Evolutionary conservation across 2,113 vertebrate genomes (phyloP), one percentile per base, ranked within the genome.

Genomic region (Paedocypris sp.): DNA sequence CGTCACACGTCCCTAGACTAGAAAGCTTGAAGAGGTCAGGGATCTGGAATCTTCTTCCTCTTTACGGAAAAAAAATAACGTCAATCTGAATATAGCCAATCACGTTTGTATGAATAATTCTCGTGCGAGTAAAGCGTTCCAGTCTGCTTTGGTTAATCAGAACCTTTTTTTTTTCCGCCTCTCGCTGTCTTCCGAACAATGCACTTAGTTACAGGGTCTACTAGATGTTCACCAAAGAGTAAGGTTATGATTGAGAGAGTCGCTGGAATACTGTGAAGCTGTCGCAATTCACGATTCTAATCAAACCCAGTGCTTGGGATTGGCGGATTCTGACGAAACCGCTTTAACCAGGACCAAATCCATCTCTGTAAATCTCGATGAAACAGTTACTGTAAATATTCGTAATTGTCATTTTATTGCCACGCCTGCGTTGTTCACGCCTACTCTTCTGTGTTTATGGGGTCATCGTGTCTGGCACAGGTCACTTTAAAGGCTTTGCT

Each of bases 401-500:
- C 76, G 66, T 73, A 68, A 36, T 74, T 69, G 35, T 70, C 66
- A 58, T 42, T 60, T 50, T 59, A 71, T 77, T n/a, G n/a, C n/a
- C n/a, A 43, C 15, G 31, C 4, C 11, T 43, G 22, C 12, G 26
- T 18, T 58, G 32, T 66, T 69, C 38, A 75, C 41, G 32, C 53
- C 13, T 41, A 32, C 32, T 11, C 42, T 68, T 45, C 62, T 60
- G 50, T 68, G 69, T 46, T 71, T 79, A 8, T 67, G 70, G 77
- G 66, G 72, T 75, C 79, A 70, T 77, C 81, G 61, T 79, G 73
- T 69, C 64, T 48, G 66, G 75, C 78, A 83, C 81, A 74, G 68
- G 77, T 83, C 82, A 87, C 81, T 85, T 84, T 85, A 80, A 73
- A 79, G 73, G 53, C 53, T 48, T 19, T 38, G 18, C 52, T 64